Base-by-base conservation (phyloP, 2,113 vertebrate species). In the Poeciliopsis retropinna region DNA sequence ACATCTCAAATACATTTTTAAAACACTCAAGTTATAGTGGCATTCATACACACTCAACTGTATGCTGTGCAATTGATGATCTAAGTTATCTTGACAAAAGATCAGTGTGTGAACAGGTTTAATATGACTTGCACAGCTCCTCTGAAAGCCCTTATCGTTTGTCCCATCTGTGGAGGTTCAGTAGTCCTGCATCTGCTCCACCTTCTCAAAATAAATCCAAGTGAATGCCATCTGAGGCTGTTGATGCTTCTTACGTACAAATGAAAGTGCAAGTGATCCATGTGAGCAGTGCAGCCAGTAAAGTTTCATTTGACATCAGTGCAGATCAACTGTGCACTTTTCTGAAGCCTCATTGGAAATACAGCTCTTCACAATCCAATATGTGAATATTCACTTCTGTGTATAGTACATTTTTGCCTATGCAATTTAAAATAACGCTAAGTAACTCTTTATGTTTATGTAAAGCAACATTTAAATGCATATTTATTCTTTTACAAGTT, bases 201-300 rank as follows among this genome's bases (percentile, higher is more conserved):
- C 60, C 22, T 19, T 37, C 4, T 51, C 41, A 70, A 57, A 75
- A 80, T 74, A 22, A 60, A 64, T 72, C 68, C 29, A 17, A 75
- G 51, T 27, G 32, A 70, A 70, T 39, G 66, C 72, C 72, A 70
- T 76, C 78, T 67, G 69, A 79, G 61, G 68, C 65, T 57, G 34
- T 29, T 60, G 67, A 77, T n/a, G 71, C 63, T 63, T 81, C 51
- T 63, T 51, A 76, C 70, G 88, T 86, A 80, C 79, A 83, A 60
- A 87, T 91, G 75, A 84, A 75, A 34, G 67, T 28, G 29, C 19
- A 75, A 65, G 76, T 72, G 47, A 82, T 75, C 67, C 67, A 67
- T 3, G 9, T 62, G 75, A 81, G 68, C 39, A 72, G 19, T 25
- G 27, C 27, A 27, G 47, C 28, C 67, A 66, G 34, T 64, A 62